phyloP scores from a whole-genome alignment of 2,888 invertebrate species.

The Temnothorax unifasciatus region DNA sequence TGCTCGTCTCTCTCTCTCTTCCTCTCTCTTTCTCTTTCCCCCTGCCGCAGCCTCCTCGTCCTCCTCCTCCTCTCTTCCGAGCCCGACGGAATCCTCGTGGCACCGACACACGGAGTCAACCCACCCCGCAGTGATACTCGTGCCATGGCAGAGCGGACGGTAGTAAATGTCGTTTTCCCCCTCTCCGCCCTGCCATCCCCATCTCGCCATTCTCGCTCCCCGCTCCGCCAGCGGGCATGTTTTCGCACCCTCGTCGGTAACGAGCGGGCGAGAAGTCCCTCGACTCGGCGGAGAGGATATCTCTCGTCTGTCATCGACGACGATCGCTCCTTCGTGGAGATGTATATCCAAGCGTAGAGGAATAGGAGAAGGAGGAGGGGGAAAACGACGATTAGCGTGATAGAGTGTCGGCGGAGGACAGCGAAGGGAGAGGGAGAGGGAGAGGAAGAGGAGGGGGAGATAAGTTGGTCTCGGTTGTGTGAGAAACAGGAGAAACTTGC shows the following conservation, averaged over 20 bases:
- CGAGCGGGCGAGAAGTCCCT: conserved; percentile 58
- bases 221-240: conserved; percentile 52
- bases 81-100: conserved; percentile 71
- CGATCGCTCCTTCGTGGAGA: conserved; percentile 37
- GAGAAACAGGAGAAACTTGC: conserved; percentile 21
- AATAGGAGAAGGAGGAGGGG: neutral
- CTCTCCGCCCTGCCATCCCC: conserved; percentile 31
- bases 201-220: conserved; percentile 40
- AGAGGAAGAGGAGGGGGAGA: neutral
- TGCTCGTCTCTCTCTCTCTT: conserved; percentile 56
- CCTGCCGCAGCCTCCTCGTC: neutral
- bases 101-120: conserved; percentile 75
- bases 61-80: conserved; percentile 49
- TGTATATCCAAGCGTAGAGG: conserved; percentile 21
- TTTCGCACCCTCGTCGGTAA: conserved; percentile 57
- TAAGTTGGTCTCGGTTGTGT: neutral
- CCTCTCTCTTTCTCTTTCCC: neutral
- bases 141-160: conserved; percentile 44
- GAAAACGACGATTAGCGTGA: conserved; percentile 50
- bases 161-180: conserved; percentile 66
- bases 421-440: neutral
- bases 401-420: conserved; percentile 14
- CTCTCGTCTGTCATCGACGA: conserved; percentile 52
- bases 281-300: conserved; percentile 35
- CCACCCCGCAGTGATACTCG: conserved; percentile 62